Base-by-base conservation (phyloP, 1,140 invertebrate genomes). In the Aricia agestis region DNA sequence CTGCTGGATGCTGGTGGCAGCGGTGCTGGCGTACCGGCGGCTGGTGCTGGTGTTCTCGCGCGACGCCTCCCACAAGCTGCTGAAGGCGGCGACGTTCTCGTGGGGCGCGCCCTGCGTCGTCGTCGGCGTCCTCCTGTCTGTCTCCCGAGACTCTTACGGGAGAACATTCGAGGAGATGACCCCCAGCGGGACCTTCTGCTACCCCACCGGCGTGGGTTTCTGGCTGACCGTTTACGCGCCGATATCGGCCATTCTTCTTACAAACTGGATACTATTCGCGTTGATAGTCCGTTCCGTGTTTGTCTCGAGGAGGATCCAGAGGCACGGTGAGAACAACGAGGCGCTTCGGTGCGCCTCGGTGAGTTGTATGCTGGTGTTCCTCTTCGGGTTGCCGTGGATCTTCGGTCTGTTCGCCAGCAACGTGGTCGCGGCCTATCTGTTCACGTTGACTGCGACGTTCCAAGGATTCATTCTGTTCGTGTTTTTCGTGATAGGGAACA, bases 381-480 rank as follows among this genome's bases (percentile, higher is more conserved):
- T 93, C 9, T 92, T 93, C 42, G 92, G 92, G 41, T 74, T 93
- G 36, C 91, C 92, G 1, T 93, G 92, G 92, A 72, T 92, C 11
- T 93, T 93, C 72, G 92, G 91, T 25, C 71, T 93, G 1, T 86
- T 93, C 36, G 83, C 84, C 0, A 81, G 74, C 31, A 87, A 89
- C 70, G 70, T 92, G 1, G 82, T 91, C 0, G 85, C 86, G n/a
- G 84, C 90, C 1, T 93, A 93, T 72, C 74, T 93, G 6, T 93
- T 93, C 74, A 92, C 89, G 52, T 75, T 93, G 10, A 91, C 90
- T 1, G 89, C 86, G 0, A 92, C 92, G 0, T 85, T 89, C 66
- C 93, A 93, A 83, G 93, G 93, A 0, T 89, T 93, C 45, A 86
- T 93, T 11, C 73, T 93, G 52, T 93, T 93, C 75, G 42, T 93